These are phyloP conservation scores for Ectemnius lituratus DNA, from an alignment of 2,888 invertebrate genomes.

Conservation along the genomic window DNA sequence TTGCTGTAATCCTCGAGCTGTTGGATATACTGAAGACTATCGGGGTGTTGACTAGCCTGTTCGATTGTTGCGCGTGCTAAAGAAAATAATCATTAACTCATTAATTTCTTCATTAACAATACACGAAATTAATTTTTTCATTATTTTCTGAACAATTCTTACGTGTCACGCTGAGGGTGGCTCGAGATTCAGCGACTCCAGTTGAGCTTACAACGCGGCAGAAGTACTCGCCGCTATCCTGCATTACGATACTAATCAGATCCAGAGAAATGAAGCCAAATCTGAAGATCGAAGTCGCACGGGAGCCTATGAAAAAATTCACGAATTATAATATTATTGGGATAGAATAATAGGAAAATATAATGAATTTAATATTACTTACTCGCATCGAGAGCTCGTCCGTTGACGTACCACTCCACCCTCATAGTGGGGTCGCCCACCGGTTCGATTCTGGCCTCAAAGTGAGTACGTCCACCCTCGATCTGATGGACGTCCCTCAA, in stretches of 20 bases:
- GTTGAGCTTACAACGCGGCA: slow-evolving; percentile 92
- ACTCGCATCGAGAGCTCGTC: slow-evolving; percentile 94
- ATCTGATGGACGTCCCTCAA: slow-evolving; percentile 88
- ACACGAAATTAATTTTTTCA: not conserved
- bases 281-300: slow-evolving; percentile 96
- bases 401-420: slow-evolving; percentile 97
- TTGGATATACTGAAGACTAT: slow-evolving; percentile 93
- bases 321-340: not conserved
- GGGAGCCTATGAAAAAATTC: slow-evolving; percentile 85
- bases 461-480: slow-evolving; percentile 96
- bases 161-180: slow-evolving; percentile 87
- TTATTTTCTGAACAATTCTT: slow-evolving; percentile 47
- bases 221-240: slow-evolving; percentile 94
- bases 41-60: slow-evolving; percentile 93
- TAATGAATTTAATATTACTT: slow-evolving; percentile 76
- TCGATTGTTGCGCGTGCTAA: slow-evolving; percentile 89
- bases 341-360: not conserved
- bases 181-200: slow-evolving; percentile 92
- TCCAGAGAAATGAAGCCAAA: slow-evolving; percentile 98
- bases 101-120: not conserved
- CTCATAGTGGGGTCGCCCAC: slow-evolving; percentile 97
- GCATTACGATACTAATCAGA: slow-evolving; percentile 89
- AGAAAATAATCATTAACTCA: slow-evolving; percentile 12
- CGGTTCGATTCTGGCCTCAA: slow-evolving; percentile 98
- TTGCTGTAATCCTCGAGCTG: slow-evolving; percentile 94